phyloP scores from a whole-genome alignment of 2,888 invertebrate species.

The Muscina levida region DNA sequence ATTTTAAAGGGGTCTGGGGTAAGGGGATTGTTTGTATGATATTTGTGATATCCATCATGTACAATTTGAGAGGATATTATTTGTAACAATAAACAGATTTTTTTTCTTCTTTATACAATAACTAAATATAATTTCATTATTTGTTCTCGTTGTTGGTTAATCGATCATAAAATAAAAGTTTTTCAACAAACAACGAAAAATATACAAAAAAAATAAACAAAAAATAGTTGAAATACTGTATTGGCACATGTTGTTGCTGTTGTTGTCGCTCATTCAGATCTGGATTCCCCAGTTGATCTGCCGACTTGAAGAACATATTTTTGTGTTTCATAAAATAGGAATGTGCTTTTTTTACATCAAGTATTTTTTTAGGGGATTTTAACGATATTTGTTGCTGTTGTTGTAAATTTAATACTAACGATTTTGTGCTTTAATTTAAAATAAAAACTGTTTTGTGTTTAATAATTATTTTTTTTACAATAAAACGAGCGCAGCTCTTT shows the following conservation, averaged over 20 bases:
- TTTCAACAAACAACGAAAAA: slow-evolving; percentile 11
- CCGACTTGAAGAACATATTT: no score
- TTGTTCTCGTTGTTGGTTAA: no score
- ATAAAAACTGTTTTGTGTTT: not conserved
- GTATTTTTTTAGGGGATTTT: slow-evolving; percentile 38
- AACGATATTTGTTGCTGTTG: slow-evolving; percentile 35
- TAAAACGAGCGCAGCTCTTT: slow-evolving; percentile 63
- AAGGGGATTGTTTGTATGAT: slow-evolving; percentile 10
- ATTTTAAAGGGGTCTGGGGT: slow-evolving; percentile 14
- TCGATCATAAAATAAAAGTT: no score
- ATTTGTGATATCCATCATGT: not conserved
- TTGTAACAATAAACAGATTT: slow-evolving; percentile 36
- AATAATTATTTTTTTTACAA: slow-evolving; percentile 24
- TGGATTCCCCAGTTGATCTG: not conserved
- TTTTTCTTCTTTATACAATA: slow-evolving; percentile 41
- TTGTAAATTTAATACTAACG: slow-evolving; percentile 39
- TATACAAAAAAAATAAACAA: no score
- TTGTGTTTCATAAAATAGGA: no score
- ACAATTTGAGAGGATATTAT: slow-evolving; percentile 24
- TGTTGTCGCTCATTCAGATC: slow-evolving; percentile 7
- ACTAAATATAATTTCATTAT: not conserved
- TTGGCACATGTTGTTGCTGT: slow-evolving; percentile 60
- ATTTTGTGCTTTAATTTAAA: slow-evolving; percentile 14
- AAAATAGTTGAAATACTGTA: slow-evolving; percentile 59
- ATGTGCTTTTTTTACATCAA: slow-evolving; percentile 54